Conservation (phyloP, 1,140 invertebrate species). For the Arion vulgaris region DNA sequence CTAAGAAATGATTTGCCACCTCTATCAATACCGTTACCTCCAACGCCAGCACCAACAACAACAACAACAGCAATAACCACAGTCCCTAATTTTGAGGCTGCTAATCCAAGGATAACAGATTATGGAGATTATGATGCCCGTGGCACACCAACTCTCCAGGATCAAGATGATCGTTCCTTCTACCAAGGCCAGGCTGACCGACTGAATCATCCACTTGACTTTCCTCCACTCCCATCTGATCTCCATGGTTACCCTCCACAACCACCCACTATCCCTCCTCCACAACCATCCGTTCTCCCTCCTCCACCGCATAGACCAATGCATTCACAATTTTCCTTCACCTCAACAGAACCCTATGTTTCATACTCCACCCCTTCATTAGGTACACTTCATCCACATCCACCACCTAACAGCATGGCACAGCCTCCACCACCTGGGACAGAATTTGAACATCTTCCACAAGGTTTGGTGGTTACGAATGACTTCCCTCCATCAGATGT, state of each 20-base stretch:
- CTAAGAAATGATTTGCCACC: neutral
- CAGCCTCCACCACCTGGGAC: constrained; percentile 44
- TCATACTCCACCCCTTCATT: neutral
- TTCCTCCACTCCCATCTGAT: constrained; percentile 6
- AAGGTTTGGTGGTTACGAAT: neutral
- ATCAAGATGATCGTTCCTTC: neutral
- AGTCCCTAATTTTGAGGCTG: neutral
- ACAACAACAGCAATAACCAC: neutral
- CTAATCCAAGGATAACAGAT: neutral
- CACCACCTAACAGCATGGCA: neutral
- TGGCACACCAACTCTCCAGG: neutral
- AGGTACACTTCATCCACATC: neutral
- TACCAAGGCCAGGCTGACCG: constrained; percentile 14
- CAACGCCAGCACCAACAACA: neutral
- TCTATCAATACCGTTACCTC: too few species aligned
- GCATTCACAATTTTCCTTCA: neutral
- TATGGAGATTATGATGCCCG: constrained; percentile 17
- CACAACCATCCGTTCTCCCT: neutral
- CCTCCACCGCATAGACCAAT: constrained; percentile 8
- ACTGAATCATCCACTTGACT: neutral
- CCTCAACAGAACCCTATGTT: constrained; percentile 1
- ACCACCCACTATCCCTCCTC: constrained; percentile 6
- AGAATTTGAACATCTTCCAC: constrained; percentile 24
- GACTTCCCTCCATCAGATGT: constrained; percentile 1
- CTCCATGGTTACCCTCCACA: constrained; percentile 11